These are phyloP conservation scores for Sipha flava DNA, from an alignment of 1,140 invertebrate species.

Conservation along the genomic window DNA sequence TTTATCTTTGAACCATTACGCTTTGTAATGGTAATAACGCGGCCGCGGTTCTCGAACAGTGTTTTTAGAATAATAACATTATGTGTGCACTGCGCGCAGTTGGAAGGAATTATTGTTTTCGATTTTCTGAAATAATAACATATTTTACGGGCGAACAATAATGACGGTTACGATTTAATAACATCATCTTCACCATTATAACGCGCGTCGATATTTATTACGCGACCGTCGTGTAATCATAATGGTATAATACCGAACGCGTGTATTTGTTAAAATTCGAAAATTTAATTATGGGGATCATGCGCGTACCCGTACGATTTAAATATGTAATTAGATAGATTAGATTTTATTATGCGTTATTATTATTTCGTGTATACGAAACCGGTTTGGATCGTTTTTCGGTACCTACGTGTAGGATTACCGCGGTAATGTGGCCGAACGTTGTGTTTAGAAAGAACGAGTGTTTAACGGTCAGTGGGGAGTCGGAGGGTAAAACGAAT, in stretches of 20 bases:
- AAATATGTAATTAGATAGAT: conserved; percentile 13
- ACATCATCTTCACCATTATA: not conserved
- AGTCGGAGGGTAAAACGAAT: not conserved
- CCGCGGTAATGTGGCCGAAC: not conserved
- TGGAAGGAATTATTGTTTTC: no score
- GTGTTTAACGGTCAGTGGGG: no score
- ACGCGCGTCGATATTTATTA: not conserved
- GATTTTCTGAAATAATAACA: no score
- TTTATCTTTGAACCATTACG: no score
- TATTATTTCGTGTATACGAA: not conserved
- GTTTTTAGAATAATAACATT: no score
- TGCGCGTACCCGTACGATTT: not conserved
- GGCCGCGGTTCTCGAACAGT: no score
- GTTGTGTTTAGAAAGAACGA: not conserved
- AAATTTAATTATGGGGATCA: conserved; percentile 10
- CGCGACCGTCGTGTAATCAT: not conserved
- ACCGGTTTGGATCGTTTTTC: conserved; percentile 4
- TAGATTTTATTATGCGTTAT: conserved; percentile 7
- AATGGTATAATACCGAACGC: no score
- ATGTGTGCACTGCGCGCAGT: no score
- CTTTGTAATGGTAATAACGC: not conserved
- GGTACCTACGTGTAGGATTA: not conserved
- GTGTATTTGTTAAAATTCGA: not conserved
- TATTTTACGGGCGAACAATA: not conserved
- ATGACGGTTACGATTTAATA: not conserved